Evolutionary conservation across 2,888 invertebrate genomes (phyloP).

Genomic region (Dynastes grantii): DNA sequence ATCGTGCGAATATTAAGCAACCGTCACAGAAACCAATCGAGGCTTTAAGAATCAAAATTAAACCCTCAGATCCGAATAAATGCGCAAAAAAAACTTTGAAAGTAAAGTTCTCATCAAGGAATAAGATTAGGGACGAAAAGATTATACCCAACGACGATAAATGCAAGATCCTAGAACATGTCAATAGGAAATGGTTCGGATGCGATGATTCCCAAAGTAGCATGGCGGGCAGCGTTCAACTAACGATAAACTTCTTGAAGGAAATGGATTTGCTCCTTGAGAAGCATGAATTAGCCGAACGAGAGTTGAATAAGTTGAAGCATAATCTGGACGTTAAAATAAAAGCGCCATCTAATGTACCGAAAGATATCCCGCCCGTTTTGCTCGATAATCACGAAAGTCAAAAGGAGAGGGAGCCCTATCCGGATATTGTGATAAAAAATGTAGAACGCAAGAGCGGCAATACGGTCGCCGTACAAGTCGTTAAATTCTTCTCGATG

Average conservation of each 20-base stretch:
- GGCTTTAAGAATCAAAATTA: conserved; percentile 8
- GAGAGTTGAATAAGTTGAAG: conserved; percentile 36
- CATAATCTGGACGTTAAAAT: conserved; percentile 41
- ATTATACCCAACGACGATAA: not conserved
- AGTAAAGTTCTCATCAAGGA: conserved; percentile 3
- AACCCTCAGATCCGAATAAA: not conserved
- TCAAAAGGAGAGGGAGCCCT: not conserved
- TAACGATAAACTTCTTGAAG: conserved; percentile 44
- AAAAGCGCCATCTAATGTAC: conserved; percentile 22
- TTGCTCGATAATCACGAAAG: conserved; percentile 21
- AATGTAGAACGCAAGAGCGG: conserved; percentile 38
- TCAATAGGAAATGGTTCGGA: not conserved
- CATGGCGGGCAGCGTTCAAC: conserved; percentile 49
- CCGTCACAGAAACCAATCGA: not conserved
- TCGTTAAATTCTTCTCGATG: conserved; percentile 51
- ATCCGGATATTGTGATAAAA: conserved; percentile 42
- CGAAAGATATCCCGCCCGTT: conserved; percentile 41
- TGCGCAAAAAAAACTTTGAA: not conserved
- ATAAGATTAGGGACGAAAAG: not conserved
- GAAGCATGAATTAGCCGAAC: conserved; percentile 17
- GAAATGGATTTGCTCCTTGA: conserved; percentile 47
- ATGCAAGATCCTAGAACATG: not conserved
- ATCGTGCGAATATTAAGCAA: not conserved
- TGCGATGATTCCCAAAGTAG: not conserved
- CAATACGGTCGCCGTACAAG: conserved; percentile 45